Conservation (phyloP, 2,888 invertebrate genomes). For the Eupithecia subfuscata region DNA sequence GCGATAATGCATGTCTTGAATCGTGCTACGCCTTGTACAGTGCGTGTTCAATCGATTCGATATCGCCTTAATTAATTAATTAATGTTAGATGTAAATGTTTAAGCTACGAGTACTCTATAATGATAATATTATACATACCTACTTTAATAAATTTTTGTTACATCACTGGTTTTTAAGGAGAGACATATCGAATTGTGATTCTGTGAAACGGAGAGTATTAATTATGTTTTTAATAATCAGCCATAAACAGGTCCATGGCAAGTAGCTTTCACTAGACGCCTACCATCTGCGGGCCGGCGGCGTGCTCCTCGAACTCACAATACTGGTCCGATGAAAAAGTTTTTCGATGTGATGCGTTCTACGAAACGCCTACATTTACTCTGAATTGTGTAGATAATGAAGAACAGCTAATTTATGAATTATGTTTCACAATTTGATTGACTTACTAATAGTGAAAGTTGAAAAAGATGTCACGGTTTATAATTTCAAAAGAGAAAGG, state of each 20-base stretch:
- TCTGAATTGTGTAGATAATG: constrained; percentile 63
- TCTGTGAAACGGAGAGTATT: constrained; percentile 61
- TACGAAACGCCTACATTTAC: constrained; percentile 53
- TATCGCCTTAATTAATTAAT: not conserved
- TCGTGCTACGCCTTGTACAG: not conserved
- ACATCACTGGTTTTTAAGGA: constrained; percentile 31
- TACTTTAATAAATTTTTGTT: constrained; percentile 25
- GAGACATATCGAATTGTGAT: constrained; percentile 38
- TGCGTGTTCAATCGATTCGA: constrained; percentile 6
- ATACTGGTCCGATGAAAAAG: constrained; percentile 55
- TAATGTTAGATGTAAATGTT: constrained; percentile 18
- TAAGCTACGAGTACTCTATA: constrained; percentile 11
- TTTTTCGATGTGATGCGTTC: constrained; percentile 42
- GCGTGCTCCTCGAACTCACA: constrained; percentile 42
- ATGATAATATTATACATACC: constrained; percentile 11
- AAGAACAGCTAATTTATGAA: constrained; percentile 66
- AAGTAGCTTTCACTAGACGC: constrained; percentile 73
- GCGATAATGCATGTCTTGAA: not conserved
- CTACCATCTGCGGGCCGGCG: constrained; percentile 56
- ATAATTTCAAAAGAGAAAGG: constrained; percentile 77
- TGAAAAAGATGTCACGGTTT: constrained; percentile 73
- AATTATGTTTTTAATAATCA: constrained; percentile 63
- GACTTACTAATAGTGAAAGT: constrained; percentile 77
- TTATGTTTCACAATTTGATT: constrained; percentile 72
- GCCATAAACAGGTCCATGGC: constrained; percentile 55